Evolutionary conservation across 2,797 vertebrate genomes (phyloP).

Genomic region (Staurois parvus): DNA sequence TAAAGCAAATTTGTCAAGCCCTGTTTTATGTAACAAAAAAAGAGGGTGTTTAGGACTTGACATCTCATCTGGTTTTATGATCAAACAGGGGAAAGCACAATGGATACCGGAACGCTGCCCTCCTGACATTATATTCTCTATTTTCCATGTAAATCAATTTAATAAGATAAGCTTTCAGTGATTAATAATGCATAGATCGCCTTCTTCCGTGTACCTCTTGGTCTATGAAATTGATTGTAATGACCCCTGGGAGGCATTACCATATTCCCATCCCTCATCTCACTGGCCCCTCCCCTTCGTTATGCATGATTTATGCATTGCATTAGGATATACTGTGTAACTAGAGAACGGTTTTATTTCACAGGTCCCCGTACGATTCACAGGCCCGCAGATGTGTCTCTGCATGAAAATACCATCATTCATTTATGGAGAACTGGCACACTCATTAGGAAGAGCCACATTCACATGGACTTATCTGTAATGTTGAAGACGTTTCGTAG

Average conservation of each 20-base stretch:
- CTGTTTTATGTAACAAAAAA: too few relatives aligned
- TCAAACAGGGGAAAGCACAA: neutral
- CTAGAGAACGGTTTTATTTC: neutral
- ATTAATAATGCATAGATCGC: conserved; percentile 29
- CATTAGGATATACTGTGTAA: neutral
- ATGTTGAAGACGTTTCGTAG: too few relatives aligned
- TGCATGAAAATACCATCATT: neutral
- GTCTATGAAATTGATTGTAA: conserved; percentile 12
- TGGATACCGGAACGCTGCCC: neutral
- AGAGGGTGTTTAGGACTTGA: too few relatives aligned
- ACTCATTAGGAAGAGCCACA: neutral
- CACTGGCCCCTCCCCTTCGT: neutral
- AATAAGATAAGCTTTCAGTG: neutral
- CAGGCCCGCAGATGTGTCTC: neutral
- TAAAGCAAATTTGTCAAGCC: too few relatives aligned
- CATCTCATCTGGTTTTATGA: neutral
- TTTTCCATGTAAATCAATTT: neutral
- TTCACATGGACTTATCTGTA: too few relatives aligned
- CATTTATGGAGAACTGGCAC: neutral
- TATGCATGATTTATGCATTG: neutral
- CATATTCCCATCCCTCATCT: neutral
- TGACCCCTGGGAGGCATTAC: neutral
- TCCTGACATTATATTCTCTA: neutral
- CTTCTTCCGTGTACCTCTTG: neutral
- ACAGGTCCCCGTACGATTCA: neutral